Base-by-base conservation (phyloP, 2,888 invertebrate genomes). In the Mesodorylaimus sp. region DNA sequence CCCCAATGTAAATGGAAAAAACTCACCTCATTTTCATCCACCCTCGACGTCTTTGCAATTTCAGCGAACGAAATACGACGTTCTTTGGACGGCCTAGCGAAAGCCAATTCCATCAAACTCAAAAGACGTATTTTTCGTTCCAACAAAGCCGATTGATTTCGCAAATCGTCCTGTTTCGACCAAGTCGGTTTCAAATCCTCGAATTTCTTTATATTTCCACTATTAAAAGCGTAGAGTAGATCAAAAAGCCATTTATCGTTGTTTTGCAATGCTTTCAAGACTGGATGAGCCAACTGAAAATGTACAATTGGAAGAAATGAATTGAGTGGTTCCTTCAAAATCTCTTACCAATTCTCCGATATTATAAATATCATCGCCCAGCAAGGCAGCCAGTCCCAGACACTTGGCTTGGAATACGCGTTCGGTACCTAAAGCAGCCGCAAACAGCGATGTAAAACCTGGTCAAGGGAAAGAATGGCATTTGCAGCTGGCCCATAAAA, bases 101-200 rank as follows among this genome's bases (percentile, higher is more conserved):
- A 89, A 0, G 95, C 89, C 87, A 95, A 88, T 77, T 93, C 89
- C 91, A 97, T 95, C 0, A 97, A 75, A 65, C 93, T 89, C 19
- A 97, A 73, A 23, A 99, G 74, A 0, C 87, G 86, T 53, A 97
- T 88, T 72, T 97, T 99, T 68, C 87, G 83, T 24, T 61, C 53
- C 36, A 66, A 52, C 24, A 59, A 52, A 3, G 58, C 56, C 26
- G 55, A 56, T 44, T 61, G 54, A 29, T 55, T 56, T 41, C 57
- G 57, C 47, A 68, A 55, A 39, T 63, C 60, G 21, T 56, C 54
- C 56, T 61, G 71, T 61, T 67, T 68, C 62, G 53, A 77, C 76
- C 2, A 64, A 13, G 60, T 43, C 7, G 75, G 72, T 60, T 78
- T 78, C 73, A 84, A 76, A 53, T 71, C 71, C 62, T 81, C 79